Conservation (phyloP, 2,113 vertebrate species). For the Zosterops lateralis region DNA sequence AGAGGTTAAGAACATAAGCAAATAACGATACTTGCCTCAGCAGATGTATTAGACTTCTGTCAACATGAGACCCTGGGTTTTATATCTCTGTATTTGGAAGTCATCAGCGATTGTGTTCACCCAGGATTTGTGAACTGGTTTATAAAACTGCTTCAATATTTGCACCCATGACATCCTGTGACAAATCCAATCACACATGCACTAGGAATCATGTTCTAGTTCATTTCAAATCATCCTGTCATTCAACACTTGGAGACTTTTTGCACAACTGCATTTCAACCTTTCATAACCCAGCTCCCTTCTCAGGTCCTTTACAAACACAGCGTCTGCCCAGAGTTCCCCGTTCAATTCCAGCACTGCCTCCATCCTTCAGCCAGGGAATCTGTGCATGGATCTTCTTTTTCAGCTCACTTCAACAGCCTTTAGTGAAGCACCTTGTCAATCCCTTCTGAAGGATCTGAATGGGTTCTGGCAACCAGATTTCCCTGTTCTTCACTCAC, state of each 20-base stretch:
- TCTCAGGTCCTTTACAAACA: not conserved
- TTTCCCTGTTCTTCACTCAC: not conserved
- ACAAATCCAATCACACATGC: accelerated
- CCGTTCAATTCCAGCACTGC: not conserved
- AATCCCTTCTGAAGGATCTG: not conserved
- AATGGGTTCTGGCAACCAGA: not conserved
- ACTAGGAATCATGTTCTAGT: not conserved
- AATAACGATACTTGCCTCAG: not conserved
- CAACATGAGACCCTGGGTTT: accelerated
- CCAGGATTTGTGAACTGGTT: not conserved
- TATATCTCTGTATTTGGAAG: not conserved
- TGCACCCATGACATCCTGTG: not conserved
- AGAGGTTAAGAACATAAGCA: not conserved
- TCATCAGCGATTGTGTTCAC: not conserved
- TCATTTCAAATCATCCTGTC: not conserved
- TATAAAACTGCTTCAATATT: not conserved
- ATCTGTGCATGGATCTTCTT: not conserved
- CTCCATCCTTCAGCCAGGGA: not conserved
- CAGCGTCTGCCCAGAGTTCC: accelerated
- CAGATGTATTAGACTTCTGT: not conserved
- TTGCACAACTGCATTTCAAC: not conserved
- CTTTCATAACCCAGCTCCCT: not conserved
- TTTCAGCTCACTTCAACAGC: not conserved
- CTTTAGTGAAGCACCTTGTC: not conserved
- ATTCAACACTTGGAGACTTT: not conserved